These are phyloP conservation scores for Plecotus auritus DNA, from an alignment of 2,113 vertebrate genomes.

Conservation along the genomic window DNA sequence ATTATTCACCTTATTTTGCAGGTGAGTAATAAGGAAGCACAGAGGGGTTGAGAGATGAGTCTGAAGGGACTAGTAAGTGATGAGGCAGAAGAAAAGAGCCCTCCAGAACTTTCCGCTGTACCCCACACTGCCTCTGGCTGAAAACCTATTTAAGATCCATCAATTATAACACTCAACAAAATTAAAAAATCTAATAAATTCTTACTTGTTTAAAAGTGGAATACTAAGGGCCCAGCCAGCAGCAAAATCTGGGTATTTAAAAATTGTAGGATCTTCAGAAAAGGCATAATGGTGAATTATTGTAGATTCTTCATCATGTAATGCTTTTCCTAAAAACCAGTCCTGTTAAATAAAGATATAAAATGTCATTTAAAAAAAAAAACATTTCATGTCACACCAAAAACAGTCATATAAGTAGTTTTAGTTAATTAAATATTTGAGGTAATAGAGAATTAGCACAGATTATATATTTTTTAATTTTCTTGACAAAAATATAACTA, in stretches of 20 bases:
- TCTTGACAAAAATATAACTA: slow-evolving; percentile 26
- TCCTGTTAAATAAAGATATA: slow-evolving; percentile 84
- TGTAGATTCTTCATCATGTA: slow-evolving; percentile 95
- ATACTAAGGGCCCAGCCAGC: slow-evolving; percentile 95
- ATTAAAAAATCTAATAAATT: slow-evolving; percentile 21
- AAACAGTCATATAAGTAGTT: not conserved
- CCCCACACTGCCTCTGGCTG: not conserved
- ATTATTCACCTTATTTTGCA: not conserved
- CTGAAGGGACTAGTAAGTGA: not conserved
- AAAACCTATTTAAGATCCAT: not conserved
- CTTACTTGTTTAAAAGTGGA: slow-evolving; percentile 92
- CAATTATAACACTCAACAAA: not conserved
- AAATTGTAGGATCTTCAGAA: slow-evolving; percentile 92
- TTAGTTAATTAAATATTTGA: not conserved
- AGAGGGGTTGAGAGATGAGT: not conserved
- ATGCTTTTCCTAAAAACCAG: slow-evolving; percentile 95
- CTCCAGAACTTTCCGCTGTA: not conserved
- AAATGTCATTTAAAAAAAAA: not conserved
- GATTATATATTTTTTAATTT: not conserved
- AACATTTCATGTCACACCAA: not conserved
- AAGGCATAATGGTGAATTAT: slow-evolving; percentile 99
- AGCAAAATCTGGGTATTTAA: slow-evolving; percentile 96
- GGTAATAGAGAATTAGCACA: not conserved
- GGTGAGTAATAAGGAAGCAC: not conserved
- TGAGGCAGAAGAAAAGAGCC: not conserved